Conservation (phyloP, 2,113 vertebrate genomes). For the Leiothrix lutea region DNA sequence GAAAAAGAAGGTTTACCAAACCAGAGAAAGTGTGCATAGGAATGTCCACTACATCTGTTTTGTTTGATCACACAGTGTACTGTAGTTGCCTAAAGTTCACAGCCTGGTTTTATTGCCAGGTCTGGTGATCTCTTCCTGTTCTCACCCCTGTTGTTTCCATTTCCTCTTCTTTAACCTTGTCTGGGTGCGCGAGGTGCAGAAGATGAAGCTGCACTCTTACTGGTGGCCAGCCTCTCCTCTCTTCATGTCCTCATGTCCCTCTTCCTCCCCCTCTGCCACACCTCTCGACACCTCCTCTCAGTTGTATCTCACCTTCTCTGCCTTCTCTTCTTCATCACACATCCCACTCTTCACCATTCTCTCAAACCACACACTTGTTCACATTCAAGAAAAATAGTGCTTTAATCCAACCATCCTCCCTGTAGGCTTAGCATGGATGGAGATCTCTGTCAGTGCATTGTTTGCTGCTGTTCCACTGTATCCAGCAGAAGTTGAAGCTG, state of each 20-base stretch:
- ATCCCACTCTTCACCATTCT: neutral
- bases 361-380: neutral
- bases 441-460: neutral
- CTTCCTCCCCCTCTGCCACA: neutral
- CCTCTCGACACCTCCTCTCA: neutral
- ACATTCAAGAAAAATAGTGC: neutral
- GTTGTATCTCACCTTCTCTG: neutral
- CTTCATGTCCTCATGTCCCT: neutral
- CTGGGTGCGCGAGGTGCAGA: neutral
- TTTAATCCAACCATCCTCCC: neutral
- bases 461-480: neutral
- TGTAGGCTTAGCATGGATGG: fast-evolving
- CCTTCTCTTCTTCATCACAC: neutral
- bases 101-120: neutral
- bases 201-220: neutral
- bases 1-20: neutral
- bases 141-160: neutral
- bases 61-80: neutral
- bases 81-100: neutral
- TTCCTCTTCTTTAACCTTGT: neutral
- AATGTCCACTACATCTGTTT: neutral
- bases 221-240: neutral
- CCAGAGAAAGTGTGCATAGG: neutral
- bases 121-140: neutral
- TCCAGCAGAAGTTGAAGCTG: neutral